Percentiles rank a stretch among this genome's conserved stretches.
phyloP scores from a whole-genome alignment of 2,888 invertebrate genomes.

The Unio delphinus region DNA sequence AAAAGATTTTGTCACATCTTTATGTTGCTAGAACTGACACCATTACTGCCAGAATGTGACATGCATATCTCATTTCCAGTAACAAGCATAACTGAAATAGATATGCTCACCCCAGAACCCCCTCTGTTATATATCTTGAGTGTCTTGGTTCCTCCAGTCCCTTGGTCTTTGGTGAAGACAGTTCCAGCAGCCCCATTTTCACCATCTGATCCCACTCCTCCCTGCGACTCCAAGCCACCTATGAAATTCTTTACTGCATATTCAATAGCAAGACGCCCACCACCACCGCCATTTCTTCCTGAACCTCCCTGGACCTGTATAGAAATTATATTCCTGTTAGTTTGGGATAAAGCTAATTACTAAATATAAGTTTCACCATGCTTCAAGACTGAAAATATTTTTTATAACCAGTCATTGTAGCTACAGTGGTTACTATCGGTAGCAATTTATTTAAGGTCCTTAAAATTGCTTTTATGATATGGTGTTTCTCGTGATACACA shows the following conservation, averaged over 20 bases:
- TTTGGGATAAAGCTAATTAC: not conserved
- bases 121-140: constrained; percentile 45
- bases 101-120: constrained; percentile 40
- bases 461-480: too few species aligned
- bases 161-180: constrained; percentile 35
- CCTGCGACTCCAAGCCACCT: constrained; percentile 39
- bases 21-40: too few species aligned
- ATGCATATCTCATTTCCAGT: too few species aligned
- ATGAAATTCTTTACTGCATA: constrained; percentile 36
- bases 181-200: constrained; percentile 57
- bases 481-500: too few species aligned
- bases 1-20: too few species aligned
- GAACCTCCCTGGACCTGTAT: constrained; percentile 49
- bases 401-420: too few species aligned
- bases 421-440: too few species aligned
- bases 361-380: not conserved
- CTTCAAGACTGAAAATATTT: too few species aligned
- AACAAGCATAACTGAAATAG: too few species aligned
- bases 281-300: constrained; percentile 50
- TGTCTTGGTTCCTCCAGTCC: constrained; percentile 23
- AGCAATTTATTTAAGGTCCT: too few species aligned
- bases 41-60: too few species aligned
- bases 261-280: constrained; percentile 47
- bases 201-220: constrained; percentile 39
- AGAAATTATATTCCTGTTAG: not conserved